Evolutionary conservation across 2,797 vertebrate genomes (phyloP), one percentile per base, ranked within the genome.

Genomic region (Catostomus latipinnis): DNA sequence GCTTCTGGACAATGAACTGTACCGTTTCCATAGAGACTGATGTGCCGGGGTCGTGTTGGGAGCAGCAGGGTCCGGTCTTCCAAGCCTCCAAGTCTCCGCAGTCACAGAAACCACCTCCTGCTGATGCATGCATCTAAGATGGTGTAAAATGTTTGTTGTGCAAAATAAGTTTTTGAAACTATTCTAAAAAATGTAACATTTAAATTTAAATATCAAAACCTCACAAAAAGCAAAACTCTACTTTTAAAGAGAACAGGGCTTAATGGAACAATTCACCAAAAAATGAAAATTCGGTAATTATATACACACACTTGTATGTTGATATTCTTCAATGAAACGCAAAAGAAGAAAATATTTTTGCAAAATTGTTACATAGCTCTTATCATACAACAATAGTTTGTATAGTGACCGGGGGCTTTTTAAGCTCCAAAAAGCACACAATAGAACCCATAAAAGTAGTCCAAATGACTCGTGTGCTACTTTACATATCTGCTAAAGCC

Each of bases 101-200:
- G 88, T 99, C 98, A 91, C 98, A 99, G 92, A 99, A 98, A 14
- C 98, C 98, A 6, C 98, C 98, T 77, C 98, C 98, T 79, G 94
- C 94, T 80, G 98, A 99, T 1, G 95, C 96, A 57, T 98, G 96
- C 98, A 99, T 99, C 98, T 99, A 88, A 78, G 49, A 66, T 45
- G 66, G 85, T 53, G 89, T 34, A 34, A 34, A 34, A 34, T 34
- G 34, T 34, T 34, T 34, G 34, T 34, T 34, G 34, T 34, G 34
- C n/a, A n/a, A 14, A 14, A 14, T 14, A n/a, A 57, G 14, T 13
- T 57, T 18, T 7, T 58, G 1, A 18, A 10, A 18, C 8, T 8
- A 14, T 14, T n/a, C 2, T 7, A 14, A 16, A 60, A 60, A 60
- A 6, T 0, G 10, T 2, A 22, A 22, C 16, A 18, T 18, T 18